phyloP scores from a whole-genome alignment of 1,140 invertebrate species.

The Subanguina moxae region DNA sequence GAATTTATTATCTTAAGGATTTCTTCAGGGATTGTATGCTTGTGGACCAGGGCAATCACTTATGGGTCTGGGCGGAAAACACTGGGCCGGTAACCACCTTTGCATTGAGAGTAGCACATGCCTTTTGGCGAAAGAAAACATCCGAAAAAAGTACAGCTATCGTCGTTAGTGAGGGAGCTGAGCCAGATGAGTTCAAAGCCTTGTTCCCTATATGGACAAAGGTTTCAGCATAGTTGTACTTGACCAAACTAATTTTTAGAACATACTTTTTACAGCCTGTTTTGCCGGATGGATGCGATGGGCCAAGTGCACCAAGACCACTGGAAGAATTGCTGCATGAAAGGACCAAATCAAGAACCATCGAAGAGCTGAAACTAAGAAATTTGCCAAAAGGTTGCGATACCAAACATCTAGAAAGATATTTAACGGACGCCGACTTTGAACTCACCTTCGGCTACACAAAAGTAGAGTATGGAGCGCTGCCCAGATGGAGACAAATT shows the following conservation, averaged over 20 bases:
- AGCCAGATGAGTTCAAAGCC: constrained; percentile 42
- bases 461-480: constrained; percentile 14
- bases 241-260: background rate
- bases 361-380: constrained; percentile 19
- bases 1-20: background rate
- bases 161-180: constrained; percentile 24
- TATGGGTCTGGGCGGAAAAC: constrained; percentile 35
- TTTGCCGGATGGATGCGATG: background rate
- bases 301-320: background rate
- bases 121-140: background rate
- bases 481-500: constrained; percentile 24
- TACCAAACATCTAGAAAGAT: constrained; percentile 22
- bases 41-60: constrained; percentile 29
- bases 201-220: constrained; percentile 36
- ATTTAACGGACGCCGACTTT: constrained; percentile 22
- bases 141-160: constrained; percentile 15
- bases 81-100: constrained; percentile 23
- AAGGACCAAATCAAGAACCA: constrained; percentile 17
- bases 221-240: background rate
- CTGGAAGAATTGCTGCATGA: constrained; percentile 12
- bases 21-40: constrained; percentile 28
- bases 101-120: constrained; percentile 27
- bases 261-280: constrained; percentile 6
- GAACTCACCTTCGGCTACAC: constrained; percentile 6
- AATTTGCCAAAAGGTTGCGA: constrained; percentile 24